Evolutionary conservation across 2,113 vertebrate genomes (phyloP).

Genomic region (Nanorana parkeri): DNA sequence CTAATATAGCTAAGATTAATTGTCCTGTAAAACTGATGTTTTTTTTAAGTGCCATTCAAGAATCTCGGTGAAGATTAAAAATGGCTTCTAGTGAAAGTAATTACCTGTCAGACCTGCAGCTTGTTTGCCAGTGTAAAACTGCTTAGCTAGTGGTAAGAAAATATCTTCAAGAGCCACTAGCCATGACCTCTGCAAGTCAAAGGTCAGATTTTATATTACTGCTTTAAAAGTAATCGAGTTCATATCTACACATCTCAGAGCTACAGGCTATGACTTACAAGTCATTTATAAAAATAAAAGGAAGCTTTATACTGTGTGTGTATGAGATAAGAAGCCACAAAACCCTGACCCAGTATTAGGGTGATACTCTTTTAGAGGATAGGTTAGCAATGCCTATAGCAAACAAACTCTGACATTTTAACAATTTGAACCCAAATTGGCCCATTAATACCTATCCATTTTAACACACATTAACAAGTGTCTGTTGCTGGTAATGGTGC

Average conservation of each 20-base stretch:
- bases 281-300: constrained; percentile 31
- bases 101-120: not conserved
- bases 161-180: not conserved
- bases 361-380: not conserved
- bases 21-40: not conserved
- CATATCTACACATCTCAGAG: not conserved
- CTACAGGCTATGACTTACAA: constrained; percentile 3
- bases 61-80: constrained; percentile 27
- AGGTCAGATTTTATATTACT: constrained; percentile 30
- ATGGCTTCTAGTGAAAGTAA: constrained; percentile 19
- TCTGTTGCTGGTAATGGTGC: too few relatives aligned
- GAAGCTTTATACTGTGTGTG: not conserved
- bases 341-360: constrained; percentile 13
- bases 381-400: not conserved
- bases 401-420: too few relatives aligned
- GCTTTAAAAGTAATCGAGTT: constrained; percentile 40
- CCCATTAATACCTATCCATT: too few relatives aligned
- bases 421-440: too few relatives aligned
- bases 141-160: constrained; percentile 9
- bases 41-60: not conserved
- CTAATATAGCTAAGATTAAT: constrained; percentile 21
- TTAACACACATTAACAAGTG: too few relatives aligned
- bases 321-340: not conserved
- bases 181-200: constrained; percentile 31
- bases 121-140: constrained; percentile 13